Evolutionary conservation across 92 coral and sea anemone species (phyloP), one percentile per base, ranked within the genome.

Genomic region (Palythoa caribaeorum): DNA sequence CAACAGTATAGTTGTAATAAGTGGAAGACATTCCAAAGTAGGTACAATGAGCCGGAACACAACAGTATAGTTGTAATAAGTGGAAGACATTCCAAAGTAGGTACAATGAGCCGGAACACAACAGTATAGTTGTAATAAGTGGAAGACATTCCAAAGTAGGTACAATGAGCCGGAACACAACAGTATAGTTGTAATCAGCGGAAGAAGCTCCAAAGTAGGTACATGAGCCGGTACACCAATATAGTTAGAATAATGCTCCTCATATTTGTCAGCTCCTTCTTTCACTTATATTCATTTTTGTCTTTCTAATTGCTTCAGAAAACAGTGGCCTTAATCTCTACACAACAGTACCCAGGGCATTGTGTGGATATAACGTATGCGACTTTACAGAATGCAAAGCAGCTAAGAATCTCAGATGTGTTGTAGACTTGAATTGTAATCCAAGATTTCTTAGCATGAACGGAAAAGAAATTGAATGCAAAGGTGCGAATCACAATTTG

Each of bases 381-480:
- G 71, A 83, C 16, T 90, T 90, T 53, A 78, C 83, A 47, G 79
- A 78, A 50, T 90, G 92, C 71, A 78, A 79, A 37, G 74, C 14
- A 14, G 48, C 40, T 39, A 83, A 71, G 65, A 80, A 75, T 63
- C 38, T 4, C 38, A 85, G 73, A 66, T 90, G 92, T 50, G 87
- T 78, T 52, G 83, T 90, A 4, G 90, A 90, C 62, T 71, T 88
- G 59, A 86, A 90, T 70, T 90, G 92, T 72, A 78, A 85, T 38
- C 92, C 92, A 12, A 59, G 77, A 28, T 90, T 90, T 71, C 70
- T 90, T 68, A 21, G 71, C 52, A 52, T 15, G 36, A 14, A 16
- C 47, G 92, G 90, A 36, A 90, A 78, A 37, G 51, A 80, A 86
- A 6, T 86, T 20, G 47, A 40, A 16, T 90, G 92, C 66, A 85